These are phyloP conservation scores for Threskiornis aethiopicus DNA, from an alignment of 2,797 vertebrate genomes.

Conservation along the genomic window DNA sequence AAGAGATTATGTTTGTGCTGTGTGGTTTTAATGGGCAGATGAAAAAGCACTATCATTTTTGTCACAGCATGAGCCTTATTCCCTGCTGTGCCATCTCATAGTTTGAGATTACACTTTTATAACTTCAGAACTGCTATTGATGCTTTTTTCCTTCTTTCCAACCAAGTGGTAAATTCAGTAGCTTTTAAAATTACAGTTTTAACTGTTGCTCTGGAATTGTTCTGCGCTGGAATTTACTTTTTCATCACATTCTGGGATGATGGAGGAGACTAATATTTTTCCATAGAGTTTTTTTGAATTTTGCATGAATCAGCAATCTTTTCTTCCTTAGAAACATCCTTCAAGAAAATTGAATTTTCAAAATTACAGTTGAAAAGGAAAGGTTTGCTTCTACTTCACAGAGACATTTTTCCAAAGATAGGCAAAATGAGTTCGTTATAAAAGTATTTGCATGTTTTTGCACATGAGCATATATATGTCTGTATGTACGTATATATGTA, in stretches of 20 bases:
- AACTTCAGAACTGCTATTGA: constrained; percentile 1
- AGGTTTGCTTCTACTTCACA: neutral
- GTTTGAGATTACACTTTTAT: neutral
- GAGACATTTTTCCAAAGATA: neutral
- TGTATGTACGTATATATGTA: neutral
- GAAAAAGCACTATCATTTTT: neutral
- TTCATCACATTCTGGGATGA: neutral
- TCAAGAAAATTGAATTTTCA: neutral
- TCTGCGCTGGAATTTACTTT: constrained; percentile 1
- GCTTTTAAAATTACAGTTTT: constrained; percentile 35
- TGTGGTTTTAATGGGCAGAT: neutral
- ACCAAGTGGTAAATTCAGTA: neutral
- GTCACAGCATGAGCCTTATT: neutral
- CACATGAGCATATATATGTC: neutral
- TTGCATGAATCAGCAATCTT: neutral
- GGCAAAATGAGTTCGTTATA: neutral
- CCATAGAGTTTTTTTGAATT: neutral
- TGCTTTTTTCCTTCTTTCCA: neutral
- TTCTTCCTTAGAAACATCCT: neutral
- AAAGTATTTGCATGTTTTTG: neutral
- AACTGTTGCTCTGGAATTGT: constrained; percentile 1
- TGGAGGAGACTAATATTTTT: constrained; percentile 24
- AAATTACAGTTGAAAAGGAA: neutral
- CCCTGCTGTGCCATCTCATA: constrained; percentile 6
- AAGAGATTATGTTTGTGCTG: neutral